A percentile compares a stretch with the other conserved stretches of the same genome.
Evolutionary conservation across 2,888 invertebrate genomes (phyloP).

Genomic region (Rhingia campestris): DNA sequence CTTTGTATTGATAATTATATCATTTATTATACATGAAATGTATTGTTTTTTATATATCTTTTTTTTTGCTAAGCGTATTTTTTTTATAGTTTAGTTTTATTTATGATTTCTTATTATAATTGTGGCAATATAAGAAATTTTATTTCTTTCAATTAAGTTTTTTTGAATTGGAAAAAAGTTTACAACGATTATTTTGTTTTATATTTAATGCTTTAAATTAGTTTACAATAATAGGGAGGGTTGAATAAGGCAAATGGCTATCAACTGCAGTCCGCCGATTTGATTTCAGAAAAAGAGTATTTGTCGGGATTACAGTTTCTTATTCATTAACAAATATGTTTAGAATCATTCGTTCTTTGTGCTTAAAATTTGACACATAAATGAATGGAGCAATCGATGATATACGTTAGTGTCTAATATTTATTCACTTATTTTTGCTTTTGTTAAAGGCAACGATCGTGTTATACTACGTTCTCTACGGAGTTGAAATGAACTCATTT

Average conservation of each 20-base stretch:
- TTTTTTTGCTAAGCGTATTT: slow-evolving; percentile 26
- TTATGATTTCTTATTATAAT: slow-evolving; percentile 24
- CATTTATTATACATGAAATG: slow-evolving; percentile 56
- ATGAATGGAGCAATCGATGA: too few relatives aligned
- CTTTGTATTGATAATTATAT: slow-evolving; percentile 31
- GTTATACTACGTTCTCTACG: too few relatives aligned
- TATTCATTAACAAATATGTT: too few relatives aligned
- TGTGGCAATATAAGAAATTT: slow-evolving; percentile 53
- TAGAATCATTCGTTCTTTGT: too few relatives aligned
- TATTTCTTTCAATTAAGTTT: slow-evolving; percentile 19
- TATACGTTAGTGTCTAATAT: too few relatives aligned
- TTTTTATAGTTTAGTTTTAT: slow-evolving; percentile 16
- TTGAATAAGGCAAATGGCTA: background rate
- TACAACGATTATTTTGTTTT: slow-evolving; percentile 27
- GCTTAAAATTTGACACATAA: too few relatives aligned
- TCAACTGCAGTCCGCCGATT: too few relatives aligned
- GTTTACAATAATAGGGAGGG: slow-evolving; percentile 23
- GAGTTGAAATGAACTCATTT: too few relatives aligned
- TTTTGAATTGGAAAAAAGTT: background rate
- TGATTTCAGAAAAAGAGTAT: too few relatives aligned
- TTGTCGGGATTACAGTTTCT: too few relatives aligned
- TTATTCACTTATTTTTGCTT: too few relatives aligned
- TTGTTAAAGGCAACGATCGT: too few relatives aligned
- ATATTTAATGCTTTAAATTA: background rate
- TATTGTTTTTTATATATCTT: slow-evolving; percentile 48